Conservation (phyloP, 2,797 vertebrate species). For the Merluccius polli region DNA sequence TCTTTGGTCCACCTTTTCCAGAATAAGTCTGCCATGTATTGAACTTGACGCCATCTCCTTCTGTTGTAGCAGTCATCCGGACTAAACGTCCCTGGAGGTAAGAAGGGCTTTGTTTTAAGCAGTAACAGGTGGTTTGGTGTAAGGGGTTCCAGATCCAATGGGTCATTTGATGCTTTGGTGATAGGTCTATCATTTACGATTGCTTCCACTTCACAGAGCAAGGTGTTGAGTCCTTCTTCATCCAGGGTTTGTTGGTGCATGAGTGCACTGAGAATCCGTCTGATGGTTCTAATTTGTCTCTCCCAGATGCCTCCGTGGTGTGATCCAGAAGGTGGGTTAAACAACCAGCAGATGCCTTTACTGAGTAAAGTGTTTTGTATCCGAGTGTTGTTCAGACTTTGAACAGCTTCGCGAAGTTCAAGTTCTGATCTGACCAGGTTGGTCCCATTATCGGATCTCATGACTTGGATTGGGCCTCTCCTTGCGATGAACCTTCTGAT, state of each 20-base stretch:
- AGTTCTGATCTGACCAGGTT: background rate
- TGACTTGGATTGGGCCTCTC: background rate
- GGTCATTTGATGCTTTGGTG: constrained; percentile 9
- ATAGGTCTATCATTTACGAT: constrained; percentile 14
- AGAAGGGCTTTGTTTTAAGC: background rate
- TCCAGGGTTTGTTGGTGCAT: background rate
- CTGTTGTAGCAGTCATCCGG: background rate
- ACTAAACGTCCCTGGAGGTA: constrained; percentile 5
- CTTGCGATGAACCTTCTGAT: background rate
- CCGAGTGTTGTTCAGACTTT: background rate
- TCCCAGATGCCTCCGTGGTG: background rate
- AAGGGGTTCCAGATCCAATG: constrained; percentile 5
- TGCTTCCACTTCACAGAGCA: background rate
- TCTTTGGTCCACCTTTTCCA: too few relatives aligned
- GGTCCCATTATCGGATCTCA: constrained; percentile 13
- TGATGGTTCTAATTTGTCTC: background rate
- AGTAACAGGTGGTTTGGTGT: constrained; percentile 1
- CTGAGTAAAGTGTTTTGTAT: background rate
- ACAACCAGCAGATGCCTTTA: background rate
- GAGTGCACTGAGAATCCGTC: background rate
- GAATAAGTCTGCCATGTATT: constrained; percentile 10
- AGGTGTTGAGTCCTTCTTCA: background rate
- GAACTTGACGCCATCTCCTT: constrained; percentile 6
- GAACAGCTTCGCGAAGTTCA: background rate
- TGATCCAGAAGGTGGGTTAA: background rate